Evolutionary conservation across 2,797 vertebrate species (phyloP).

Genomic region (Sandelia bainsii): DNA sequence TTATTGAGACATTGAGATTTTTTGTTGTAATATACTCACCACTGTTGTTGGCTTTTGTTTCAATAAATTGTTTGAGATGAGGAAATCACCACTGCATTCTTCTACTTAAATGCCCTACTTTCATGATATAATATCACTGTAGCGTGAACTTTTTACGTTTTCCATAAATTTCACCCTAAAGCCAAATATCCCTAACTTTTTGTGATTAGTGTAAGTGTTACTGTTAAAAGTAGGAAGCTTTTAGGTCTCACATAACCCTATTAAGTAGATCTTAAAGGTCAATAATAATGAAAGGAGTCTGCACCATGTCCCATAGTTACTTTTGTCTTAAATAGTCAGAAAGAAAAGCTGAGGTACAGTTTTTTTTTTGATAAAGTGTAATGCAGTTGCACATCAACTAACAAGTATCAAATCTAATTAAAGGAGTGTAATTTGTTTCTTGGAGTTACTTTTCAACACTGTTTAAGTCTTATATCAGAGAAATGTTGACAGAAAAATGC

Average conservation of each 20-base stretch:
- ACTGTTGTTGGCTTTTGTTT: too few relatives aligned
- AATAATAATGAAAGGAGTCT: constrained; percentile 9
- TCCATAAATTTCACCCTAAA: too few relatives aligned
- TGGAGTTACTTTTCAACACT: neutral
- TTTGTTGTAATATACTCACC: too few relatives aligned
- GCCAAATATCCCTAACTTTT: too few relatives aligned
- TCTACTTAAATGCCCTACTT: too few relatives aligned
- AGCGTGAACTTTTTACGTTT: too few relatives aligned
- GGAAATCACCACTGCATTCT: too few relatives aligned
- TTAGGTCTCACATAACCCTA: constrained; percentile 7
- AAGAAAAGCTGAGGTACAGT: too few relatives aligned
- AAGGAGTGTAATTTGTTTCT: neutral
- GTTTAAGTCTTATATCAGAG: constrained; percentile 4
- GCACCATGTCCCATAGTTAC: neutral
- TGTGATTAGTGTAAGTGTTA: too few relatives aligned
- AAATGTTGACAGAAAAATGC: neutral
- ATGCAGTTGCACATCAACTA: neutral
- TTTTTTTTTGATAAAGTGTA: neutral
- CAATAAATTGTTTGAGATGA: too few relatives aligned
- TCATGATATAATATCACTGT: too few relatives aligned
- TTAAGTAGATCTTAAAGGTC: constrained; percentile 6
- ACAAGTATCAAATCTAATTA: neutral
- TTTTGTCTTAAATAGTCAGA: neutral
- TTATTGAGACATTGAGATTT: too few relatives aligned
- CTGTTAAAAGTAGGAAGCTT: neutral